Evolutionary conservation across 2,113 vertebrate genomes (phyloP).

Genomic region (Varanus salvator): DNA sequence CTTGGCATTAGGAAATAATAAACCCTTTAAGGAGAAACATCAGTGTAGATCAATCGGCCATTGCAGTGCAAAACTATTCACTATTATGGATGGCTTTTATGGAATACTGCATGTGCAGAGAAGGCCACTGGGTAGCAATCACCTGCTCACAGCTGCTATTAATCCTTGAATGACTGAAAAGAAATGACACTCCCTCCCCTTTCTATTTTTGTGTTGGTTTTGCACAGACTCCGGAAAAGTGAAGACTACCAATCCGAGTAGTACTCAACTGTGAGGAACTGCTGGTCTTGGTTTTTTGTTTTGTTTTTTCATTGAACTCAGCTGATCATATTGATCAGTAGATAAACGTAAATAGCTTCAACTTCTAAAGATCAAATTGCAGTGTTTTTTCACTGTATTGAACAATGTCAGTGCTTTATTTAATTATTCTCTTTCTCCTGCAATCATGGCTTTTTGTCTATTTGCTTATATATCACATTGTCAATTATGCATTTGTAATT

Average conservation of each 20-base stretch:
- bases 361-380: slow-evolving; percentile 86
- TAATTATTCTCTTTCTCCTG: slow-evolving; percentile 84
- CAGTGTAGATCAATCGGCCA: slow-evolving; percentile 66
- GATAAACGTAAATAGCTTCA: slow-evolving; percentile 87
- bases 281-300: slow-evolving; percentile 81
- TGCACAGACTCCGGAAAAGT: slow-evolving; percentile 90
- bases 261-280: slow-evolving; percentile 87
- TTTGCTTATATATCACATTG: slow-evolving; percentile 88
- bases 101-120: slow-evolving; percentile 77
- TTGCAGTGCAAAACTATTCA: slow-evolving; percentile 74
- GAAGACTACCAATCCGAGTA: slow-evolving; percentile 91
- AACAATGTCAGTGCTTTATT: slow-evolving; percentile 90
- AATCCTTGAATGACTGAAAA: slow-evolving; percentile 79
- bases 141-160: slow-evolving; percentile 84
- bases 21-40: slow-evolving; percentile 68
- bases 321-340: slow-evolving; percentile 99
- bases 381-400: slow-evolving; percentile 97
- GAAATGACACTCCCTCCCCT: slow-evolving; percentile 47
- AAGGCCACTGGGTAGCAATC: slow-evolving; percentile 79
- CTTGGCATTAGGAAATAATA: slow-evolving; percentile 63
- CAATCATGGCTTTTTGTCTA: slow-evolving; percentile 83
- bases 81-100: slow-evolving; percentile 72
- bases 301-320: slow-evolving; percentile 85
- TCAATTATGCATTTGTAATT: slow-evolving; percentile 94
- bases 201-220: slow-evolving; percentile 82